Percentiles rank a stretch among this genome's conserved stretches.
phyloP scores from a whole-genome alignment of 2,797 vertebrate genomes.

The Pipistrellus pygmaeus region DNA sequence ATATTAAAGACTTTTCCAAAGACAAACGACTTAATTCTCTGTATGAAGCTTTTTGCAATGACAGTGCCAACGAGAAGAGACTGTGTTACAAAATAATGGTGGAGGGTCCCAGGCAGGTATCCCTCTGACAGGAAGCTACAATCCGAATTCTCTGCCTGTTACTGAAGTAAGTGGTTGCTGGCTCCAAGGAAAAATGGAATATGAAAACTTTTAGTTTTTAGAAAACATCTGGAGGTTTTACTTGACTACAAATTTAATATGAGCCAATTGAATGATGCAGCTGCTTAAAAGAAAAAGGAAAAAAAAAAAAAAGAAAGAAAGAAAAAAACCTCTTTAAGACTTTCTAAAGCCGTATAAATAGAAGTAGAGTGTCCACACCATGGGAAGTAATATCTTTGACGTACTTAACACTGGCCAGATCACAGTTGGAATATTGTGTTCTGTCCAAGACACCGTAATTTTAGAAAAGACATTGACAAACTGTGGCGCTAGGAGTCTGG shows the following conservation, averaged over 20 bases:
- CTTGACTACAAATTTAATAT: slow-evolving; percentile 61
- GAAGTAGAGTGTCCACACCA: slow-evolving; percentile 58
- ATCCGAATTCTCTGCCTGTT: background rate
- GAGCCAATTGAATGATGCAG: slow-evolving; percentile 55
- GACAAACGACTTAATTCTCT: background rate
- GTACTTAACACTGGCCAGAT: slow-evolving; percentile 42
- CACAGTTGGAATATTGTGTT: slow-evolving; percentile 63
- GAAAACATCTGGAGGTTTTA: slow-evolving; percentile 73
- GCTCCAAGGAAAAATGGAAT: background rate
- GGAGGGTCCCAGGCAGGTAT: background rate
- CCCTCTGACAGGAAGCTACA: background rate
- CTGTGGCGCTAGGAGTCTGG: slow-evolving; percentile 59
- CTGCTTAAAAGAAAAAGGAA: slow-evolving; percentile 46
- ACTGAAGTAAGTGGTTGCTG: background rate
- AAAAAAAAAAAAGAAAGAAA: background rate
- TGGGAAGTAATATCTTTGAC: slow-evolving; percentile 63
- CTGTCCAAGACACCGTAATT: slow-evolving; percentile 57
- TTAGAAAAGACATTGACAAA: slow-evolving; percentile 44
- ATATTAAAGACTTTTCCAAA: background rate
- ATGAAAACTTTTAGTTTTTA: slow-evolving; percentile 65
- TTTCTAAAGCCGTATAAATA: slow-evolving; percentile 67
- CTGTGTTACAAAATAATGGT: background rate
- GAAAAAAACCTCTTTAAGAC: background rate
- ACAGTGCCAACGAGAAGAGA: background rate
- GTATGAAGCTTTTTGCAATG: background rate